Evolutionary conservation across 2,797 vertebrate genomes (phyloP).

Genomic region (Clamator glandarius): DNA sequence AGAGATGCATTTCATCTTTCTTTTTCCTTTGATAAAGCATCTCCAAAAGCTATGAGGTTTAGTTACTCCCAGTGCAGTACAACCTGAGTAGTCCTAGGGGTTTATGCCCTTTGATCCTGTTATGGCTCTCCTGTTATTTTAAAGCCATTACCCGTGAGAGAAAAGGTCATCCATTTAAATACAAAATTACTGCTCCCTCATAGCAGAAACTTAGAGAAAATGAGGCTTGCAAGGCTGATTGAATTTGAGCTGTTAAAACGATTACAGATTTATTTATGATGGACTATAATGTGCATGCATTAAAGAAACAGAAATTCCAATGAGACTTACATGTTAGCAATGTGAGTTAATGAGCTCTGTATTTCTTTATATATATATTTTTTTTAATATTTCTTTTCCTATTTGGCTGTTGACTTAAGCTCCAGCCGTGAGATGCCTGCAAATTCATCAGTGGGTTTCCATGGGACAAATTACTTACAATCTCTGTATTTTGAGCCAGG

Average conservation of each 20-base stretch:
- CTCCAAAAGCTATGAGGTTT: neutral
- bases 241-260: conserved; percentile 53
- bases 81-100: neutral
- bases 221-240: neutral
- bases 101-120: neutral
- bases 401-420: neutral
- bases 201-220: conserved; percentile 34
- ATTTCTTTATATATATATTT: neutral
- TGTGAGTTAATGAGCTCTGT: neutral
- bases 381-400: neutral
- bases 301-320: neutral
- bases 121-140: conserved; percentile 2
- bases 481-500: neutral
- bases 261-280: conserved; percentile 33
- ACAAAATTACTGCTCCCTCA: conserved; percentile 38
- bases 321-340: neutral
- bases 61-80: neutral
- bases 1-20: neutral
- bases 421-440: neutral
- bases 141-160: neutral
- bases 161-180: neutral
- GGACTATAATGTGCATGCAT: neutral
- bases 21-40: neutral
- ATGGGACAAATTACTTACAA: neutral
- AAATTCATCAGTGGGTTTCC: neutral